These are phyloP conservation scores for Polymixis lichenea DNA, from an alignment of 2,888 invertebrate genomes.

Conservation along the genomic window DNA sequence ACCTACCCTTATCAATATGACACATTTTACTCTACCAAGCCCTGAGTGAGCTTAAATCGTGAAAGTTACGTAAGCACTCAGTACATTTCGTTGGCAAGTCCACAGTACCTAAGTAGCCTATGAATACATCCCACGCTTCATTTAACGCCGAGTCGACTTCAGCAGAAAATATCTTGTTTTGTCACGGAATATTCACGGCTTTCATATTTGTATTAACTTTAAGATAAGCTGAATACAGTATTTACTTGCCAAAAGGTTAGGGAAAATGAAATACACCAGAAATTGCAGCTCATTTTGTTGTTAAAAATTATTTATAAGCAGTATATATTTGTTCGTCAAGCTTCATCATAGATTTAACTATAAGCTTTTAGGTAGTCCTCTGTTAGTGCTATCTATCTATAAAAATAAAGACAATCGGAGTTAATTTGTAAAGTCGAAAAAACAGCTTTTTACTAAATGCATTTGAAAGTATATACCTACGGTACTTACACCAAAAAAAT, in stretches of 20 bases:
- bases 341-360: background rate
- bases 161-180: slow-evolving; percentile 58
- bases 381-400: too few species aligned
- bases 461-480: too few species aligned
- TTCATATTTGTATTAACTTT: slow-evolving; percentile 48
- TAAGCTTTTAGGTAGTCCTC: too few species aligned
- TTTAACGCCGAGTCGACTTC: slow-evolving; percentile 49
- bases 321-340: background rate
- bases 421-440: too few species aligned
- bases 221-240: slow-evolving; percentile 41
- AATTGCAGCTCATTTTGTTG: background rate
- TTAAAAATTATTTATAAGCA: background rate
- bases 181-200: slow-evolving; percentile 46
- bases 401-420: too few species aligned
- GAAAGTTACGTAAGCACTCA: slow-evolving; percentile 37
- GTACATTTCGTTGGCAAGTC: slow-evolving; percentile 46
- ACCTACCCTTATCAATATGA: slow-evolving; percentile 13
- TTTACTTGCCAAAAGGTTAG: slow-evolving; percentile 11
- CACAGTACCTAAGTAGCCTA: slow-evolving; percentile 39
- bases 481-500: too few species aligned
- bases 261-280: background rate
- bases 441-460: too few species aligned
- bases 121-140: slow-evolving; percentile 57
- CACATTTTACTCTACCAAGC: slow-evolving; percentile 19
- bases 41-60: slow-evolving; percentile 33